Evolutionary conservation across 2,888 invertebrate species (phyloP), one percentile per base, ranked within the genome.

Genomic region (Eubasilissa splendida): DNA sequence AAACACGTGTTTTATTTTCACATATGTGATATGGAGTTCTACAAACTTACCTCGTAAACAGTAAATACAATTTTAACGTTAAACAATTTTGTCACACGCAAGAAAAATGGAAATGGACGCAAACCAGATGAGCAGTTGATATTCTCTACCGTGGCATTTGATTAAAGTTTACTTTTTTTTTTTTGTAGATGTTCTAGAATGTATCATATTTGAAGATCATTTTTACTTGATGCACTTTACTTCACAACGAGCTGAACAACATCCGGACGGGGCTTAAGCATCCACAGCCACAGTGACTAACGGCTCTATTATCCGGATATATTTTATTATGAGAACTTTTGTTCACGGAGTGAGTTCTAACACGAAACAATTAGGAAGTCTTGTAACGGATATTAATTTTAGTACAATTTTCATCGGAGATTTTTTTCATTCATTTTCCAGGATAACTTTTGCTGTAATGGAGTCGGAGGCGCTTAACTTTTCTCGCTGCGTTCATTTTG

Each of bases 371-470:
- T 80, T 80, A 80, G 33, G 59, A 80, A 80, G 63, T 60, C 54
- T 76, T 70, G 63, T 63, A 77, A 60, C 56, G 56, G 77, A 80
- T 80, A 80, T 80, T 80, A 80, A 80, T 80, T 80, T 80, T 65
- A 71, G 63, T 77, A 71, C 76, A 73, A 70, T 80, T 80, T 80
- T 70, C 76, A 80, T 76, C 80, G 50, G 56, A 70, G 63, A 74
- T 80, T 76, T 60, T 77, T 58, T 73, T 56, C 54, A 56, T 73
- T 73, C 71, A 56, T 58, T 77, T 77, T 77, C 50, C 31, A 14
- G 56, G 10, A 50, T 50, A 77, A 77, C 77, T 77, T 77, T 68
- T 59, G 5, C n/a, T n/a, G 53, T 52, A 70, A 70, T 31, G 33
- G 33, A 77, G 68, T 42, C 68, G 42, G n/a, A n/a, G 56, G 58